These are phyloP conservation scores for Perizoma affinitatum DNA, from an alignment of 2,888 invertebrate species.

Conservation along the genomic window DNA sequence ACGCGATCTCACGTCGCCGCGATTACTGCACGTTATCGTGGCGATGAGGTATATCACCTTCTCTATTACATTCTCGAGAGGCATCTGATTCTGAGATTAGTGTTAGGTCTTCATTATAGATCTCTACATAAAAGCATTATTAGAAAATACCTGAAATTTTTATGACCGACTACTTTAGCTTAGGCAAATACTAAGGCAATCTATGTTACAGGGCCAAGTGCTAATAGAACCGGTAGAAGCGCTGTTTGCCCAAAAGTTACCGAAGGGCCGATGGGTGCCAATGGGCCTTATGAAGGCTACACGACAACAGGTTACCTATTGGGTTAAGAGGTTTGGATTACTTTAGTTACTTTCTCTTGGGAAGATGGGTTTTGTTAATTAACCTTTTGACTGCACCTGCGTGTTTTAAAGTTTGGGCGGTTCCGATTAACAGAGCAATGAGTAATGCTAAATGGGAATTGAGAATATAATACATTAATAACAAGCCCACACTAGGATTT, in stretches of 20 bases:
- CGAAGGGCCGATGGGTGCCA: slow-evolving; percentile 15
- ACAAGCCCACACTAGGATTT: no score
- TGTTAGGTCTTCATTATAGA: slow-evolving; percentile 8
- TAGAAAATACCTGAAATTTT: no score
- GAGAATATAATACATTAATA: no score
- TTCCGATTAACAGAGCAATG: background rate
- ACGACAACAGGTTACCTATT: slow-evolving; percentile 32
- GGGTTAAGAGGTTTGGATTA: slow-evolving; percentile 30
- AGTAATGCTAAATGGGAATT: no score
- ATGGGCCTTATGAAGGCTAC: slow-evolving; percentile 25
- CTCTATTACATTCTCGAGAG: slow-evolving; percentile 15
- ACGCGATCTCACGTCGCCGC: slow-evolving; percentile 22
- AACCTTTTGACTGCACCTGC: slow-evolving; percentile 14
- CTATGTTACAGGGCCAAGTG: slow-evolving; percentile 38
- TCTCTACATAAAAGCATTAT: slow-evolving; percentile 4
- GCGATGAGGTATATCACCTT: slow-evolving; percentile 4
- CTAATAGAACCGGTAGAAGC: slow-evolving; percentile 33
- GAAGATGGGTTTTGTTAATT: slow-evolving; percentile 24
- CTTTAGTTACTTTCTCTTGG: slow-evolving; percentile 19
- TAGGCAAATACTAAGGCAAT: no score
- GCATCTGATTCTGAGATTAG: slow-evolving; percentile 9
- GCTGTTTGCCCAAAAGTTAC: slow-evolving; percentile 30
- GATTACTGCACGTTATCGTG: slow-evolving; percentile 18
- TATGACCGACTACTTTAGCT: no score
- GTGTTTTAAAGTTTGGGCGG: slow-evolving; percentile 3